These are phyloP conservation scores for Coelopa pilipes DNA, from an alignment of 2,888 invertebrate species.

Conservation along the genomic window DNA sequence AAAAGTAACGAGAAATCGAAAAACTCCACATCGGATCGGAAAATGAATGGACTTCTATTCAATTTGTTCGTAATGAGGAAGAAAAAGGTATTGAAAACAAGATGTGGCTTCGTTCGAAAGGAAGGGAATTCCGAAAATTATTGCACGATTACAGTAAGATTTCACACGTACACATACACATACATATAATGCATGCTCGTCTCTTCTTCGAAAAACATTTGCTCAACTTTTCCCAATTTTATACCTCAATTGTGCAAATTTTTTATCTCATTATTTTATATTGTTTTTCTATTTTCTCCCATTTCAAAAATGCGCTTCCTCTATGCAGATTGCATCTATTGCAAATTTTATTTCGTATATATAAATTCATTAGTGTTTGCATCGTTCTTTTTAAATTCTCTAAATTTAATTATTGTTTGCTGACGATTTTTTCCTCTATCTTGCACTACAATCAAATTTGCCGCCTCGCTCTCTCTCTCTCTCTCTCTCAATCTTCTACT, in stretches of 20 bases:
- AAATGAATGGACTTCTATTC: neutral
- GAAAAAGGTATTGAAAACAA: neutral
- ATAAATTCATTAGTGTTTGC: constrained; percentile 40
- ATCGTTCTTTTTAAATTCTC: constrained; percentile 36
- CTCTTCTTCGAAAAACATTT: too few species aligned
- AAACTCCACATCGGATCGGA: neutral
- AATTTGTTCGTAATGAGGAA: constrained; percentile 4
- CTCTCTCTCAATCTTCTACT: constrained; percentile 42
- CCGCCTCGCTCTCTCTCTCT: neutral
- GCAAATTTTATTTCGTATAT: constrained; percentile 42
- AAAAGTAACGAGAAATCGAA: neutral
- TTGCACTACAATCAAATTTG: constrained; percentile 37
- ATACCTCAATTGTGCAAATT: too few species aligned
- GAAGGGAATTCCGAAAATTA: neutral
- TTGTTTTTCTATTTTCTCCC: neutral
- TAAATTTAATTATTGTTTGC: constrained; percentile 37
- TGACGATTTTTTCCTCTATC: constrained; percentile 26
- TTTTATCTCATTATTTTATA: neutral
- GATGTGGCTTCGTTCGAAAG: neutral
- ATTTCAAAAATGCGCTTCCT: constrained; percentile 16
- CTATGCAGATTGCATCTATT: constrained; percentile 42
- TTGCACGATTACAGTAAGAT: neutral
- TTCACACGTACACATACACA: neutral
- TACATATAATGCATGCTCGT: neutral
- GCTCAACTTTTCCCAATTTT: too few species aligned